Evolutionary conservation across 2,888 invertebrate genomes (phyloP).

Genomic region (Athripsodes cinereus): DNA sequence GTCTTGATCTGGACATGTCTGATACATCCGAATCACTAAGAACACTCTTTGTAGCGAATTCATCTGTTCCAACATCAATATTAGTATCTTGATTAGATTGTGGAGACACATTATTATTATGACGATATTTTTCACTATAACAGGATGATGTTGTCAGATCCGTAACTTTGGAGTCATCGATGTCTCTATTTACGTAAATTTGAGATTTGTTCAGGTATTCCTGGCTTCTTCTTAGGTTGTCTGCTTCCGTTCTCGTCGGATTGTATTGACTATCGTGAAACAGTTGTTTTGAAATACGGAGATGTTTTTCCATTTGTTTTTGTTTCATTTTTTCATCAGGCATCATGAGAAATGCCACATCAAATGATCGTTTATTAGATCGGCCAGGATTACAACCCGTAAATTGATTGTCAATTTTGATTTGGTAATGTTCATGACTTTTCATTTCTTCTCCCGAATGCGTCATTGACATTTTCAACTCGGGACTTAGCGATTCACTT

Average conservation of each 20-base stretch:
- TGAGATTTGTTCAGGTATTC: slow-evolving; percentile 40
- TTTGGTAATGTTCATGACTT: slow-evolving; percentile 47
- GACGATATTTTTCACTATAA: slow-evolving; percentile 37
- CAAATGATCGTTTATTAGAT: slow-evolving; percentile 73
- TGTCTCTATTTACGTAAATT: slow-evolving; percentile 32
- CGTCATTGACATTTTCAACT: slow-evolving; percentile 42
- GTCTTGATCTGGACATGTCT: slow-evolving; percentile 45
- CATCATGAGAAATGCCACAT: slow-evolving; percentile 85
- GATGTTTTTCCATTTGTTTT: slow-evolving; percentile 53
- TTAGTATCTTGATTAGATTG: slow-evolving; percentile 47
- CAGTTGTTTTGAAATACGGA: slow-evolving; percentile 47
- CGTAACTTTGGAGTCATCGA: slow-evolving; percentile 22
- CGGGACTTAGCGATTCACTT: slow-evolving; percentile 46
- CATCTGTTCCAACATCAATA: slow-evolving; percentile 49
- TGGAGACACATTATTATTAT: slow-evolving; percentile 46
- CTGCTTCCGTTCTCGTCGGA: slow-evolving; percentile 42
- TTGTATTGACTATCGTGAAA: slow-evolving; percentile 44
- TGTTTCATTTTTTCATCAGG: slow-evolving; percentile 76
- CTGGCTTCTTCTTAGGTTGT: slow-evolving; percentile 42
- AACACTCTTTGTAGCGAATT: slow-evolving; percentile 43
- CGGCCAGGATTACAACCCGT: slow-evolving; percentile 38
- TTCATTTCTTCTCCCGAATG: slow-evolving; percentile 40
- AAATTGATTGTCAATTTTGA: slow-evolving; percentile 41
- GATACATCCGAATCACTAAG: slow-evolving; percentile 49
- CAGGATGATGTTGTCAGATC: slow-evolving; percentile 23